Evolutionary conservation across 2,113 vertebrate species (phyloP), one percentile per base, ranked within the genome.

Genomic region (Clupea harengus): DNA sequence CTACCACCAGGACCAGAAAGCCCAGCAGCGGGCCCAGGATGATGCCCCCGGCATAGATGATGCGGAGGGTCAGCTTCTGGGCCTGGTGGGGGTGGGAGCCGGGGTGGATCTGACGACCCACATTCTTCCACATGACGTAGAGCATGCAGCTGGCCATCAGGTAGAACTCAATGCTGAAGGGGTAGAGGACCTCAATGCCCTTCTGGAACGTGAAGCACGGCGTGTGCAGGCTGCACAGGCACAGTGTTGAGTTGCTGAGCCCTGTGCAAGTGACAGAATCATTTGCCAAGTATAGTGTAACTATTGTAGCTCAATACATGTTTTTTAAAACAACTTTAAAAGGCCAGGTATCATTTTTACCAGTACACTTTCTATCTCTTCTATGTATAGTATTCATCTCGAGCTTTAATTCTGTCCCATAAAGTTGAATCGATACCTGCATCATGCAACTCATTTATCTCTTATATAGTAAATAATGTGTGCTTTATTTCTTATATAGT

Each of bases 41-140:
- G 25, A 94, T 1, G 18, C 92, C 89, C 0, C 92, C 89, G 0
- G 92, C 89, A 64, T 93, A 85, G 54, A 95, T 86, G 0, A 95
- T 92, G 0, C 88, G 90, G 1, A 97, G 78, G 80, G 88, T 95
- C 89, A 97, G 93, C 81, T 88, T 90, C 20, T 90, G 91, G 22
- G 86, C 2, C 0, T 82, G 84, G 0, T 83, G 88, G 28, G n/a
- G 0, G 0, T 83, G 86, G 0, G 72, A 0, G 0, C 89, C 87
- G 20, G 88, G 87, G 4, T 82, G 83, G 82, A 93, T 88, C 81
- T 44, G 88, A 46, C 97, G 95, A 5, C 96, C 96, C 67, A 97
- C 96, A 0, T 99, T 99, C 93, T 96, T 97, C 97, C 97, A 99
- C 95, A 99, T 97, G 84, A 99, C 95, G 0, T 97, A 99, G 2